These are phyloP conservation scores for Napeogenes inachia DNA, from an alignment of 2,888 invertebrate genomes.

Conservation along the genomic window DNA sequence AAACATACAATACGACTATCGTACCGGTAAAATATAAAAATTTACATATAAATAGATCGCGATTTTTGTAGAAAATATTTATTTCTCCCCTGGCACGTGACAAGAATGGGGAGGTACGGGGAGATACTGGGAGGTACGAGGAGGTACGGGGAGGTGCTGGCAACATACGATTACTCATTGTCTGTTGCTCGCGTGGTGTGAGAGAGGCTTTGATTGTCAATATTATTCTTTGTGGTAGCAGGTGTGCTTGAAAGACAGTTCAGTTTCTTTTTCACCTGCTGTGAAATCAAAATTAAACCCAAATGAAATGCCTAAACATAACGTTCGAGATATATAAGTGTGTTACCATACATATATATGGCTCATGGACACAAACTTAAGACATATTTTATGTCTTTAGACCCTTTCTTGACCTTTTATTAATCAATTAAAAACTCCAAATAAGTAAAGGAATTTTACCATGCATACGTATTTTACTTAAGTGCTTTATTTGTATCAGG, in stretches of 20 bases:
- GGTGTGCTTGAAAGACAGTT: background rate
- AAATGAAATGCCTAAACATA: no score
- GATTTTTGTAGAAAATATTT: constrained; percentile 63
- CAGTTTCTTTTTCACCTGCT: background rate
- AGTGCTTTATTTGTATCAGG: no score
- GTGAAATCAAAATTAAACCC: no score
- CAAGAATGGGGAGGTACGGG: constrained; percentile 41
- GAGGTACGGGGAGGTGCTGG: constrained; percentile 28
- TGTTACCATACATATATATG: no score
- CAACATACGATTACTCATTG: constrained; percentile 53
- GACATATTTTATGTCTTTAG: no score
- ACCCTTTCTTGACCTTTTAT: no score
- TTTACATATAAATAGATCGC: constrained; percentile 66
- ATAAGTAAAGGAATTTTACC: no score
- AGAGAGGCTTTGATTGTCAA: constrained; percentile 34
- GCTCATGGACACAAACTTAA: no score
- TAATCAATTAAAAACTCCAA: no score
- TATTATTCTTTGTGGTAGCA: constrained; percentile 13
- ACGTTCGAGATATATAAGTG: no score
- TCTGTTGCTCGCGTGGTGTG: constrained; percentile 36
- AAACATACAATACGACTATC: constrained; percentile 45
- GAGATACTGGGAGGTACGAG: constrained; percentile 8
- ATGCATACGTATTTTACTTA: no score
- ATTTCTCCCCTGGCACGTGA: constrained; percentile 71
- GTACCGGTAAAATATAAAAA: constrained; percentile 64